Conservation (phyloP, 2,113 vertebrate species). For the Rhizomys pruinosus region DNA sequence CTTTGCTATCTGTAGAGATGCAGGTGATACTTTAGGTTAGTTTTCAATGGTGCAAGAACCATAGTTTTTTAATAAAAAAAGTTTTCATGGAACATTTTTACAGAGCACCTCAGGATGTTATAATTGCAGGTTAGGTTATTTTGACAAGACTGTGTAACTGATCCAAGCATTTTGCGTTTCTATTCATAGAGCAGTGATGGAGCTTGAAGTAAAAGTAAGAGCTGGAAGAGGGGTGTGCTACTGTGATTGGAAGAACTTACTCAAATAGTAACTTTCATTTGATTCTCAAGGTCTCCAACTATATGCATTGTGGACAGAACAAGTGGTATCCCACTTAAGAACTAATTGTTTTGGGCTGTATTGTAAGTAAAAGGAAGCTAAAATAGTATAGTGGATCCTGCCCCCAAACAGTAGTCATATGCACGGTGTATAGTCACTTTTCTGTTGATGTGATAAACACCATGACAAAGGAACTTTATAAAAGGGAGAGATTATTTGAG, state of each 20-base stretch:
- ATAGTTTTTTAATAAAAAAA: conserved; percentile 73
- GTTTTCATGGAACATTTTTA: conserved; percentile 64
- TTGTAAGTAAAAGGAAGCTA: not conserved
- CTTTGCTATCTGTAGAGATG: conserved; percentile 20
- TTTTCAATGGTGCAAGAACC: conserved; percentile 41
- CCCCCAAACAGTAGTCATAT: not conserved
- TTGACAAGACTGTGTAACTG: conserved; percentile 78
- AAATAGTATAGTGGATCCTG: not conserved
- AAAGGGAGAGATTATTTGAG: too few species aligned
- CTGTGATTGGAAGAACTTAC: conserved; percentile 33
- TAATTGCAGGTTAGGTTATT: conserved; percentile 80
- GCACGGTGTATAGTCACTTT: too few species aligned
- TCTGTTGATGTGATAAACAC: too few species aligned
- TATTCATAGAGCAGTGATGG: conserved; percentile 71
- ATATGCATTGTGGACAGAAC: not conserved
- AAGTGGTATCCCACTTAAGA: not conserved
- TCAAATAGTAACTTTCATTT: conserved; percentile 35
- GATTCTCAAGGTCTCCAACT: conserved; percentile 26
- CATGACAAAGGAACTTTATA: too few species aligned
- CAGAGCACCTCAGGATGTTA: conserved; percentile 70
- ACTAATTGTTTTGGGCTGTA: not conserved
- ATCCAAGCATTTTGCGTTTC: conserved; percentile 78
- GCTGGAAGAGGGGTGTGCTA: conserved; percentile 26
- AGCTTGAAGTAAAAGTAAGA: conserved; percentile 73
- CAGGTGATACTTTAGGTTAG: conserved; percentile 10